phyloP scores from a whole-genome alignment of 2,113 vertebrate species.

The Podarcis muralis region DNA sequence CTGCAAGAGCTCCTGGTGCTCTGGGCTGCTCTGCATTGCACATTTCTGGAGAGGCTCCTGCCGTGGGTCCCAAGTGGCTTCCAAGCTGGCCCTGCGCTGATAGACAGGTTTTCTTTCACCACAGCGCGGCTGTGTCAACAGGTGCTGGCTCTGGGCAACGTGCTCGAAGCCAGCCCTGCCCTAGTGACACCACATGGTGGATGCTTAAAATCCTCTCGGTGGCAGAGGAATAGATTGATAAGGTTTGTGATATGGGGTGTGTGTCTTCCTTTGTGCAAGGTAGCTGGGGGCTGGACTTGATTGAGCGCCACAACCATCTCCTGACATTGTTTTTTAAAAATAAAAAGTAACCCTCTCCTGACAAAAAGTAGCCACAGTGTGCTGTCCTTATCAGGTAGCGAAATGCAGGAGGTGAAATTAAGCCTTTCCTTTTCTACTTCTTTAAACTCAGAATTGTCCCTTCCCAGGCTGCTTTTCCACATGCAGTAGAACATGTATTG shows the following conservation, averaged over 20 bases:
- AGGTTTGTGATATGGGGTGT: background rate
- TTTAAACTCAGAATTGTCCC: background rate
- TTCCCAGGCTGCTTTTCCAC: background rate
- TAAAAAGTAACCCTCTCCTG: background rate
- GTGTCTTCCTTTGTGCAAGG: background rate
- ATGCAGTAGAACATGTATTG: background rate
- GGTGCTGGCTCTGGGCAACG: background rate
- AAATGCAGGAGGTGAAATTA: background rate
- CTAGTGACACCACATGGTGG: background rate
- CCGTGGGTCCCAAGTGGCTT: background rate
- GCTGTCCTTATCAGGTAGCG: no score
- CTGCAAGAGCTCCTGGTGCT: background rate
- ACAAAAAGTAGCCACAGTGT: background rate
- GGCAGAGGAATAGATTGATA: background rate
- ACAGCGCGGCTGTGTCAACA: background rate
- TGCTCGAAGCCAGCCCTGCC: background rate
- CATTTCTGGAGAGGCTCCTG: background rate
- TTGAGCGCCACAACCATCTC: background rate
- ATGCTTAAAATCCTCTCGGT: background rate
- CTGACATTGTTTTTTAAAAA: background rate
- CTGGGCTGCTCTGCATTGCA: background rate
- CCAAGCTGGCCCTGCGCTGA: background rate
- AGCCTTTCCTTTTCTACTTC: background rate
- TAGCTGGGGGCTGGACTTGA: background rate
- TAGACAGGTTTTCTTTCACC: slow-evolving; percentile 15